Percentiles rank a stretch among this genome's conserved stretches.
Conservation (phyloP, 92 coral and sea anemone species). For the Muricea muricata region DNA sequence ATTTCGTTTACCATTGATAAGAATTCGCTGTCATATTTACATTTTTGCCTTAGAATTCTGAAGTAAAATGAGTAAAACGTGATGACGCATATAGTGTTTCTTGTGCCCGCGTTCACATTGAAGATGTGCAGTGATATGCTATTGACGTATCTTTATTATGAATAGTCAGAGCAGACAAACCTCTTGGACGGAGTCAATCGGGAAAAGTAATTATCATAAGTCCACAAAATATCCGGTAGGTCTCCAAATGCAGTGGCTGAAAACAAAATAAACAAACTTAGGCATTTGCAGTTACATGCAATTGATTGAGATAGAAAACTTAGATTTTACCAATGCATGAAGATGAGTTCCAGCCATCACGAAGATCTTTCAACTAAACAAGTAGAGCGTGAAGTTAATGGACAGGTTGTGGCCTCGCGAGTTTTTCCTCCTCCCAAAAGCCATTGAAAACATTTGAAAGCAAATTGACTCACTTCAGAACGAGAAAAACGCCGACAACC, state of each 20-base stretch:
- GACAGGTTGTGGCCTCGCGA: no score
- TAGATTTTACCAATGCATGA: constrained; percentile 72
- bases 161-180: constrained; percentile 61
- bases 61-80: not conserved
- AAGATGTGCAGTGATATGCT: no score
- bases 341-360: constrained; percentile 75
- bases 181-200: constrained; percentile 73
- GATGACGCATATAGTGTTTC: no score
- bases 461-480: no score
- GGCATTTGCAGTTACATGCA: not conserved
- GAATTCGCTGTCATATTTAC: constrained; percentile 91
- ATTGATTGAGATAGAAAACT: not conserved
- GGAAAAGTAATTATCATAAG: constrained; percentile 81
- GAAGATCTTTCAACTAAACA: constrained; percentile 76
- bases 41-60: constrained; percentile 87
- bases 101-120: no score
- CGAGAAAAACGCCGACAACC: no score
- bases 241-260: constrained; percentile 86
- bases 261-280: constrained; percentile 2
- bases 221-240: constrained; percentile 82
- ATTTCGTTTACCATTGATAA: constrained; percentile 85
- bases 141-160: no score
- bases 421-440: no score
- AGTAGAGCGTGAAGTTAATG: no score
- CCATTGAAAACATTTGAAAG: no score